Base-by-base conservation (phyloP, 2,888 invertebrate genomes). In the Erpobdella octoculata region DNA sequence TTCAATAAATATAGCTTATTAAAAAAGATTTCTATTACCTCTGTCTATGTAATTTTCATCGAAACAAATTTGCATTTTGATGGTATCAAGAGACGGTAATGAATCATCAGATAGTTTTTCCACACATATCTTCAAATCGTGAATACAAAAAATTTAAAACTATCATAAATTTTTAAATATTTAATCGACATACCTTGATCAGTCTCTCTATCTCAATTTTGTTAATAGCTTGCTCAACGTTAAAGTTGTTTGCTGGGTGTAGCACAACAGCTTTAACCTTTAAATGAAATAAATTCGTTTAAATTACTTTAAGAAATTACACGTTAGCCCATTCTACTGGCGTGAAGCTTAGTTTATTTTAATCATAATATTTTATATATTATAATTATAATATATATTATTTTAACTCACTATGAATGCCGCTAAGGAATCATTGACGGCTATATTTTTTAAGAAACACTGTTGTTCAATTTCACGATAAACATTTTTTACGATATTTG, bases 11-110 rank as follows among this genome's bases (percentile, higher is more conserved):
- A 15, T 18, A 59, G 25, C 9, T 59, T 15, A 25, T 12, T 18
- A 25, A 59, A 25, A n/a, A n/a, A n/a, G n/a, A n/a, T n/a, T n/a
- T n/a, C n/a, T n/a, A n/a, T n/a, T 4, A 74, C 74, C 76, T 80
- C 83, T 78, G 33, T 81, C 81, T 5, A 83, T 82, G 76, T 83
- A 84, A 76, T 84, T 84, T 83, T 83, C 83, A 72, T 84, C 83
- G 77, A 84, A 84, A 74, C 82, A 84, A 4, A 84, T 83, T 75
- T 84, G 83, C 82, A 84, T 83, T 75, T 84, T 84, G 59, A 84
- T 81, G 18, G 83, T 84, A 73, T 84, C 83, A 71, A 84, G 76
- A 15, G 83, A 78, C 62, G 83, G 81, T 21, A 82, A 82, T 36
- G 79, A 74, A 4, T 76, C 76, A 75, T 83, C 81, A 78, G 83